Evolutionary conservation across 2,113 vertebrate genomes (phyloP), one percentile per base, ranked within the genome.

Genomic region (Pangasianodon hypophthalmus): DNA sequence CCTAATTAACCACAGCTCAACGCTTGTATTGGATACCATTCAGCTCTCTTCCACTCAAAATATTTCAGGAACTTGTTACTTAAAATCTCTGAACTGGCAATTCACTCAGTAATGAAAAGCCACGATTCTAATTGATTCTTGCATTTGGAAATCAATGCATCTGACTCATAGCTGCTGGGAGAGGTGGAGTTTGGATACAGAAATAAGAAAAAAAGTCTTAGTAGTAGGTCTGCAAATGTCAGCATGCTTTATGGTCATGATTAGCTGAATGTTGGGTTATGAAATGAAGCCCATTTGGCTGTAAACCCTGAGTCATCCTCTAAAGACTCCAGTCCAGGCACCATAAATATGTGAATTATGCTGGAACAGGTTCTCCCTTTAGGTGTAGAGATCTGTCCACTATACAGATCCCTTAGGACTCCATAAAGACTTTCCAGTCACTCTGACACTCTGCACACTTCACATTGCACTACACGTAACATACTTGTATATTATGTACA

Each of bases 91-190:
- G 87, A 88, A 52, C 64, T 81, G 80, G 50, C 62, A 88, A 88
- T 56, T 46, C 62, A 84, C 14, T 84, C 46, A n/a, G 50, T 79
- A 88, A 88, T 84, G 87, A 84, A 84, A 83, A 54, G 87, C 62
- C 21, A 26, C 24, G 21, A 71, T 56, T 71, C 48, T 79, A 83
- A 88, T 88, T 82, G 79, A 67, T 62, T 80, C 73, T 62, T 44
- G 80, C 60, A 44, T 71, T 88, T 37, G 62, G 46, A 84, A 88
- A 71, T 83, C 87, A 52, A 82, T 83, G 77, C 87, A 8, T 82
- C 48, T 82, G 87, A 82, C 46, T 81, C 58, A 67, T 46, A 26
- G 87, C 87, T 32, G 77, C 77, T 37, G n/a, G 46, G 44, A 37
- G 44, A 50, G 87, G 41, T 71, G 62, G 48, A 26, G 60, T 44